These are phyloP conservation scores for Maniola jurtina DNA, from an alignment of 1,140 invertebrate species.

Conservation along the genomic window DNA sequence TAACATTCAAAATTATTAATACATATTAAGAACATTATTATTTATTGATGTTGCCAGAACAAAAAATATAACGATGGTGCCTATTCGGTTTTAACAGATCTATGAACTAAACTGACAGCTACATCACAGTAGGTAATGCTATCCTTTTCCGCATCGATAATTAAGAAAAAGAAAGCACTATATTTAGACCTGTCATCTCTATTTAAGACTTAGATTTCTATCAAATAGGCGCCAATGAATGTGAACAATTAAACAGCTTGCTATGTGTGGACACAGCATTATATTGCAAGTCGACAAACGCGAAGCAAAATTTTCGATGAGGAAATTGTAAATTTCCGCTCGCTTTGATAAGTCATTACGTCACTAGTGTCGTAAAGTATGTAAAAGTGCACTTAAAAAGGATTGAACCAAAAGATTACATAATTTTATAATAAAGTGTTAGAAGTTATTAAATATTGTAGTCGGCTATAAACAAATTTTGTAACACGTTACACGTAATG, in stretches of 20 bases:
- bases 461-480: constrained; percentile 70
- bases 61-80: not conserved
- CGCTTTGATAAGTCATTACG: constrained; percentile 58
- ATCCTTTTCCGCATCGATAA: too few relatives aligned
- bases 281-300: constrained; percentile 24
- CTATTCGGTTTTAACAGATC: too few relatives aligned
- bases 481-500: constrained; percentile 61
- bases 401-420: constrained; percentile 77
- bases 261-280: constrained; percentile 12
- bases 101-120: too few relatives aligned
- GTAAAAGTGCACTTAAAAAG: constrained; percentile 74
- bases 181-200: too few relatives aligned
- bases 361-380: constrained; percentile 57
- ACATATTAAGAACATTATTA: too few relatives aligned
- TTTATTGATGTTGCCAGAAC: not conserved
- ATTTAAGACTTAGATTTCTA: too few relatives aligned
- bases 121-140: too few relatives aligned
- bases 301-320: constrained; percentile 26
- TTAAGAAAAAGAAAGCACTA: too few relatives aligned
- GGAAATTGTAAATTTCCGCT: constrained; percentile 71
- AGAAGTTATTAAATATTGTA: constrained; percentile 57
- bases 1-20: too few relatives aligned
- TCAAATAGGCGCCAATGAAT: not conserved
- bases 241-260: constrained; percentile 8
- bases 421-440: constrained; percentile 78